phyloP scores from a whole-genome alignment of 2,797 vertebrate species.

The Geotrypetes seraphini region DNA sequence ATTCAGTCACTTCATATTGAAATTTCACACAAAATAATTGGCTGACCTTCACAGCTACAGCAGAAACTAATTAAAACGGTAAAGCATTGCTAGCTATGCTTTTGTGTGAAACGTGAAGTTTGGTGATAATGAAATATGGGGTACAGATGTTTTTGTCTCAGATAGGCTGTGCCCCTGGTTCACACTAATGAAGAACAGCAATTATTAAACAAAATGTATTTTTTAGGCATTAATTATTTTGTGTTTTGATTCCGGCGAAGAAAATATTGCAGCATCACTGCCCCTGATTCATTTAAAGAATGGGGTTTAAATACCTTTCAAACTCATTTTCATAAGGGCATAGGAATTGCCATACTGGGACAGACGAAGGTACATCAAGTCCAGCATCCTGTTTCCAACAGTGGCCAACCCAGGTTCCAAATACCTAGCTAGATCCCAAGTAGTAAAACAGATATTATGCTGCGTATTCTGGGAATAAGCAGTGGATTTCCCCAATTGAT shows the following conservation, averaged over 20 bases:
- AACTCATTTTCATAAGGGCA: constrained; percentile 6
- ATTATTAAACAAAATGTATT: constrained; percentile 59
- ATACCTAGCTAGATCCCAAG: too few relatives aligned
- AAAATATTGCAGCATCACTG: constrained; percentile 29
- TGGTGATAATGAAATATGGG: constrained; percentile 89
- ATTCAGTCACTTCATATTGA: constrained; percentile 69
- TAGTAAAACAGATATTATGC: too few relatives aligned
- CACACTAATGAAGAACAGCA: constrained; percentile 58
- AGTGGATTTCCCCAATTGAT: too few relatives aligned
- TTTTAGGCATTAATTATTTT: constrained; percentile 50
- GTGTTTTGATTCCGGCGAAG: constrained; percentile 38
- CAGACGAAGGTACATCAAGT: too few relatives aligned
- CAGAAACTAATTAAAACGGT: constrained; percentile 96
- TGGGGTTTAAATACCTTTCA: constrained; percentile 30
- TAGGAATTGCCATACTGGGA: too few relatives aligned
- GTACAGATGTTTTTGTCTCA: constrained; percentile 65
- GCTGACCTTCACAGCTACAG: constrained; percentile 93
- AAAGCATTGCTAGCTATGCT: constrained; percentile 73
- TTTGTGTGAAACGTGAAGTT: constrained; percentile 86
- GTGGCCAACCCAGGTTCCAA: too few relatives aligned
- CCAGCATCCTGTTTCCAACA: too few relatives aligned
- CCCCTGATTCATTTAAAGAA: constrained; percentile 26
- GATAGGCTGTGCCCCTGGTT: constrained; percentile 55
- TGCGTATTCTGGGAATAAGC: too few relatives aligned
- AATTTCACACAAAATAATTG: constrained; percentile 94